Base-by-base conservation (phyloP, 30 jellyfish, hydroid and myxozoan genomes). In the Aurelia coerulea region DNA sequence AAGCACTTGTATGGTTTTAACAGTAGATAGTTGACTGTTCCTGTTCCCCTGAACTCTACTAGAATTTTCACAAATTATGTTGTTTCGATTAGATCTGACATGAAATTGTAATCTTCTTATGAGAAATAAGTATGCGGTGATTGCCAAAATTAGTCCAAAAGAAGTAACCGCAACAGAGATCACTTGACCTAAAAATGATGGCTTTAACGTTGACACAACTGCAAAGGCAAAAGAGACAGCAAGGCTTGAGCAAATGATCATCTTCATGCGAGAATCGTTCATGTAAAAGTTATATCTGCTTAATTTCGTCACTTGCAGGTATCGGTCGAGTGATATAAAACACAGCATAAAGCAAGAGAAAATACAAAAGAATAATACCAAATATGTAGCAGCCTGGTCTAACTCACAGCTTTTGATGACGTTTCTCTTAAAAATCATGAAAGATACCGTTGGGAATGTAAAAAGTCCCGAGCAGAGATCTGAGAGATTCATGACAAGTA, bases 381-480 rank as follows among this genome's bases (percentile, higher is more conserved):
- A 9, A 76, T n/a, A 83, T 69, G 62, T 78, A 53, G 49, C 34
- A 39, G 62, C 76, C 12, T 46, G 6, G 19, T 83, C 86, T 15
- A 83, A 70, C 13, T 1, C 1, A 51, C 92, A 69, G 76, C 69
- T 71, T 4, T 62, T 84, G 37, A 34, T 8, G 64, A 52, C 17
- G 56, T 60, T 39, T 29, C 46, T 83, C 58, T 32, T n/a, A 9
- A 56, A 37, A 17, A 35, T 17, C 79, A 52, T 41, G 0, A 23
- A 66, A 5, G 62, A 39, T 29, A 83, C 4, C 13, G 67, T 35
- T 10, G 92, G 92, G 32, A 83, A 72, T 39, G 42, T 63, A 13
- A 83, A 16, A 29, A 69, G 18, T 59, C 92, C 92, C 16, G 80
- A 70, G 35, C 92, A 34, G 42, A 83, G 75, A 60, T 83, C 92